Conservation (phyloP, 2,113 vertebrate genomes). For the Anarhynchus alexandrinus region DNA sequence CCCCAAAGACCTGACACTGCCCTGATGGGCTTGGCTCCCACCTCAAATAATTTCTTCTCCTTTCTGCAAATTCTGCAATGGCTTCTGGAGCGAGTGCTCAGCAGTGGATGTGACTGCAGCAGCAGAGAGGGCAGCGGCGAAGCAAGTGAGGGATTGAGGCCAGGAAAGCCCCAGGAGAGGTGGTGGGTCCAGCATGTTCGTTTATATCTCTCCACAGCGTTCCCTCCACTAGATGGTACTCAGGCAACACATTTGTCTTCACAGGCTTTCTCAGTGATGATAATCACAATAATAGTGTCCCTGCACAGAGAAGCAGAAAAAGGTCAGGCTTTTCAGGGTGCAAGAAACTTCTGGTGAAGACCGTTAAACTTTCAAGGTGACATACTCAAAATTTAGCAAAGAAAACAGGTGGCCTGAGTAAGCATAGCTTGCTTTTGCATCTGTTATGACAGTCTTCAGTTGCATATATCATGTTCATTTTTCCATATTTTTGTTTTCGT, state of each 20-base stretch:
- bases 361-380: neutral
- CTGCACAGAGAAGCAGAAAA: neutral
- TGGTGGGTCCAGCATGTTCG: neutral
- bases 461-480: neutral
- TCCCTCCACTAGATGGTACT: conserved; percentile 63
- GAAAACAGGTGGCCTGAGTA: neutral
- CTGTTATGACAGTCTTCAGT: neutral
- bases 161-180: neutral
- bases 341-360: neutral
- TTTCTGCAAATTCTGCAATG: neutral
- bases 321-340: neutral
- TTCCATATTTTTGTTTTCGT: neutral
- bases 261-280: neutral
- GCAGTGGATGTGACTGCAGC: neutral
- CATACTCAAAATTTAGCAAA: neutral
- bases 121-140: neutral
- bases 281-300: neutral
- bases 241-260: neutral
- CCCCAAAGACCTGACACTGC: neutral
- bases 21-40: neutral
- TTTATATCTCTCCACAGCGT: neutral
- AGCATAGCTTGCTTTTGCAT: neutral
- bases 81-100: neutral
- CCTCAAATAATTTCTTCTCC: neutral
- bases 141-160: neutral